These are phyloP conservation scores for Tupaia tana DNA, from an alignment of 2,113 vertebrate species.

Conservation along the genomic window DNA sequence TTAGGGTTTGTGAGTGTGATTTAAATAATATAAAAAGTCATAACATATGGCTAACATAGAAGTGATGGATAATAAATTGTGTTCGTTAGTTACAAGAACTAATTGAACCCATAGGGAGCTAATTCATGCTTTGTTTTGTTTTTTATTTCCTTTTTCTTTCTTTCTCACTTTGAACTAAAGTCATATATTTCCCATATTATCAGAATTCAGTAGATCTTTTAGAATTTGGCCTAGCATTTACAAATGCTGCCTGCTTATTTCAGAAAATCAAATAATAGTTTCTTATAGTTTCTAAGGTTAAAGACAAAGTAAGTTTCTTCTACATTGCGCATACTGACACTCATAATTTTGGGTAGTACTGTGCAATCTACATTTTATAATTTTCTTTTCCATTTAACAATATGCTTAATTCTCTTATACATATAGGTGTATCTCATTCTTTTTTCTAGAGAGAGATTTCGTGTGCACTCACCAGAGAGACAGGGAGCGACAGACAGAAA, in stretches of 20 bases:
- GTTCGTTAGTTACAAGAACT: background rate
- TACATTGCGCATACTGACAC: background rate
- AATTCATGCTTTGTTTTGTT: background rate
- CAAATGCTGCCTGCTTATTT: background rate
- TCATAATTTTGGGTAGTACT: background rate
- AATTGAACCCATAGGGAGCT: background rate
- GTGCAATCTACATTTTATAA: background rate
- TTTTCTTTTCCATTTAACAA: background rate
- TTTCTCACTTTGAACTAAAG: background rate
- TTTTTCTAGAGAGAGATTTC: background rate
- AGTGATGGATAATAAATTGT: background rate
- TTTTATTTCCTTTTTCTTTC: background rate
- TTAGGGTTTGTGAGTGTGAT: background rate
- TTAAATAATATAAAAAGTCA: background rate
- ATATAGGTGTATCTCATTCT: background rate
- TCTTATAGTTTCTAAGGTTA: background rate
- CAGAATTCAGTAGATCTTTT: background rate
- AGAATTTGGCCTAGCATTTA: constrained; percentile 4
- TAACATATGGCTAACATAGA: background rate
- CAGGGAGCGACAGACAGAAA: no score
- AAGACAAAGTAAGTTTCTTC: background rate
- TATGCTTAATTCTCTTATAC: background rate
- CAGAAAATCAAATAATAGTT: background rate
- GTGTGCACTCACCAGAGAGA: no score
- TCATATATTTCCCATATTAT: background rate